These are phyloP conservation scores for Hippocampus kuda DNA, from an alignment of 2,797 vertebrate species.

Conservation along the genomic window DNA sequence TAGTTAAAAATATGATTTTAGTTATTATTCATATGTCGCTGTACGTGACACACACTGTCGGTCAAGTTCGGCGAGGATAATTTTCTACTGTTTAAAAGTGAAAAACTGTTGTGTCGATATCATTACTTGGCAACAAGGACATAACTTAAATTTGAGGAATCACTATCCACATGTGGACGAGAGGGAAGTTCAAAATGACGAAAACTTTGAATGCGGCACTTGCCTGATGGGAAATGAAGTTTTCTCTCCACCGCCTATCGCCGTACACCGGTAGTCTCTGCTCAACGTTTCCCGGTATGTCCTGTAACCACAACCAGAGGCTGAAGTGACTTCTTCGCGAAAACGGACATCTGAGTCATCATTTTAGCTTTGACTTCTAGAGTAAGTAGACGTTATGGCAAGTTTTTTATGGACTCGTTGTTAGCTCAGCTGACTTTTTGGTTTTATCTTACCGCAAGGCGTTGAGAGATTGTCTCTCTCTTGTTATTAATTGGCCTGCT, in stretches of 20 bases:
- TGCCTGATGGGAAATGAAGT: constrained; percentile 41
- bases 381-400: neutral
- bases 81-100: neutral
- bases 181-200: neutral
- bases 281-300: constrained; percentile 40
- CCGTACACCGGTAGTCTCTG: rapidly evolving
- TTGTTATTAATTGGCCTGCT: neutral
- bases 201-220: too few relatives aligned
- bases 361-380: neutral
- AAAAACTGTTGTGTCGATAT: neutral
- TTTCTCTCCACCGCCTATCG: rapidly evolving
- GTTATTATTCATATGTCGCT: neutral
- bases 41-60: neutral
- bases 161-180: neutral
- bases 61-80: neutral
- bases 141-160: too few relatives aligned
- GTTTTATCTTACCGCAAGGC: neutral
- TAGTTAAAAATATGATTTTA: neutral
- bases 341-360: neutral
- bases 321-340: constrained; percentile 4
- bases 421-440: neutral
- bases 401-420: neutral
- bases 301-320: neutral
- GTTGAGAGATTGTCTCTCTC: neutral
- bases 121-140: neutral